Percentiles rank a stretch among this genome's conserved stretches.
Conservation (phyloP, 1,140 invertebrate genomes). For the Hylaeus anthracinus region DNA sequence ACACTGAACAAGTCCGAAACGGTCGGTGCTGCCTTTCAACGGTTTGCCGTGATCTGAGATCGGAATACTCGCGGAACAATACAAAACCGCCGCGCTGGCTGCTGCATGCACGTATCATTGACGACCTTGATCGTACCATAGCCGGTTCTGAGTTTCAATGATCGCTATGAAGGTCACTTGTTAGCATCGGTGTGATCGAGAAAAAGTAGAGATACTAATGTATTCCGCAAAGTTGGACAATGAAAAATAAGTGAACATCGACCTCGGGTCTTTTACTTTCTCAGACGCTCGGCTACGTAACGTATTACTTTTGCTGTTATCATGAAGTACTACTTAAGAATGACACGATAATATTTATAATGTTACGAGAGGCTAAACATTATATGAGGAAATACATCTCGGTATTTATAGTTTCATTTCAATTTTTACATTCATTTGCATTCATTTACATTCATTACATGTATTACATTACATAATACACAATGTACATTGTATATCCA, state of each 20-base stretch:
- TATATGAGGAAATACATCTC: no score
- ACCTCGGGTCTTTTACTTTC: not conserved
- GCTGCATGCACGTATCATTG: constrained; percentile 14
- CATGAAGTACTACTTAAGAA: not conserved
- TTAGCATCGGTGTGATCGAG: not conserved
- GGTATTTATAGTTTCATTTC: no score
- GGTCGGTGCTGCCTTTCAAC: not conserved
- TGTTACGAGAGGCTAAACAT: no score
- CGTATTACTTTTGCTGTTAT: no score
- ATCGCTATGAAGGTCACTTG: not conserved
- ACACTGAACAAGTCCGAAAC: not conserved
- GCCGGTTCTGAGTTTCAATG: constrained; percentile 29
- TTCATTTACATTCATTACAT: no score
- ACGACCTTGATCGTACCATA: constrained; percentile 25
- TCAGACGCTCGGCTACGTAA: no score
- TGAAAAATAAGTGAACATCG: not conserved
- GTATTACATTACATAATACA: no score
- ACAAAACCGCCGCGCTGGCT: constrained; percentile 14
- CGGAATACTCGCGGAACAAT: not conserved
- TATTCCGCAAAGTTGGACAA: not conserved
- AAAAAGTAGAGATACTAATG: not conserved
- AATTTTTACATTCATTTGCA: no score
- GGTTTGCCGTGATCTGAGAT: constrained; percentile 12
- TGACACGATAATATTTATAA: not conserved
- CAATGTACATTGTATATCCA: no score